Evolutionary conservation across 2,888 invertebrate species (phyloP).

Genomic region (Drosophila hamatofila): DNA sequence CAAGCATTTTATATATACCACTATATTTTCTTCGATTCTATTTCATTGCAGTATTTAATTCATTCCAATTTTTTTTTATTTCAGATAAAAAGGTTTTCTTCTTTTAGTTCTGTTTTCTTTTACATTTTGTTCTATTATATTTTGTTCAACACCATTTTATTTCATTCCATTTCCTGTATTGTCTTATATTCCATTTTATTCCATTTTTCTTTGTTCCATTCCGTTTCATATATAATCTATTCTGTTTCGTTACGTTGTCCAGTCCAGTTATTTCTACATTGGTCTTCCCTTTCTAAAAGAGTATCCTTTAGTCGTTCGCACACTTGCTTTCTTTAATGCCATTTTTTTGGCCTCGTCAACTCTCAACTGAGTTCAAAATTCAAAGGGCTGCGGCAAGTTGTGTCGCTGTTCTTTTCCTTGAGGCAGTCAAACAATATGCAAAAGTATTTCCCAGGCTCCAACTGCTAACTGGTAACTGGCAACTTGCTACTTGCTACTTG

Average conservation of each 20-base stretch:
- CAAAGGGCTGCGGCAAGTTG: slow-evolving; percentile 56
- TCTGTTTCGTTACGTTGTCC: no score
- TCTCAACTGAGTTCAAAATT: slow-evolving; percentile 43
- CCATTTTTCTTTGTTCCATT: not conserved
- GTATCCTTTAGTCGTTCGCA: not conserved
- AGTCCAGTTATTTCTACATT: no score
- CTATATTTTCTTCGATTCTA: not conserved
- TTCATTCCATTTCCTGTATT: no score
- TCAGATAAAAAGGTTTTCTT: no score
- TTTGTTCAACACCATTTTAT: no score
- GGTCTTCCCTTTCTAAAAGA: not conserved
- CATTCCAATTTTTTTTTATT: no score
- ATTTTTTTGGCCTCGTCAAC: slow-evolving; percentile 27
- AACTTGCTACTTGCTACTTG: slow-evolving; percentile 7
- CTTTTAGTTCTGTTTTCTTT: not conserved
- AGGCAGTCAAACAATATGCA: slow-evolving; percentile 44
- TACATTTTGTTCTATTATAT: not conserved
- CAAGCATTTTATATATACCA: no score
- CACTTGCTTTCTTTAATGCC: not conserved
- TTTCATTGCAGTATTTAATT: no score
- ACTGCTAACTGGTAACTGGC: not conserved
- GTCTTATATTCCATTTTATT: not conserved
- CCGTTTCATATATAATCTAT: no score
- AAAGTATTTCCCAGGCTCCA: slow-evolving; percentile 39
- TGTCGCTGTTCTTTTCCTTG: slow-evolving; percentile 19